Evolutionary conservation across 1,140 invertebrate genomes (phyloP).

Genomic region (Tetramorium simillimum): DNA sequence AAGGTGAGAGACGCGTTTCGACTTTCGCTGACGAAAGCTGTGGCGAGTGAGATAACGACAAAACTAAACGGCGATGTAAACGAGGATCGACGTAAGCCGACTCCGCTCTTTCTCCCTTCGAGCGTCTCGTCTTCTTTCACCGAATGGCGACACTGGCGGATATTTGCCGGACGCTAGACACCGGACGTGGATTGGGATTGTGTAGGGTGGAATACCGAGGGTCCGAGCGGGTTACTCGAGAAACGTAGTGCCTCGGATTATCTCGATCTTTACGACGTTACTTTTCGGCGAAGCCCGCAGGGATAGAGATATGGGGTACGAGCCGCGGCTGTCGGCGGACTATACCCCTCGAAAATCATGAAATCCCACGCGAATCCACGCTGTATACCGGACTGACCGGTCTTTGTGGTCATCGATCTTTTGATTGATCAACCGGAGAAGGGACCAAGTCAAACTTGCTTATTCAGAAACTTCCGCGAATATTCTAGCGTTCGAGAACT

Average conservation of each 20-base stretch:
- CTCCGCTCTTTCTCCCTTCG: neutral
- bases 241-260: slow-evolving; percentile 69
- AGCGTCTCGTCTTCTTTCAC: neutral
- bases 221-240: slow-evolving; percentile 56
- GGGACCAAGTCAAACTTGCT: neutral
- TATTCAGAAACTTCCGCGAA: neutral
- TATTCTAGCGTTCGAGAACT: neutral
- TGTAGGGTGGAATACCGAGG: slow-evolving; percentile 49
- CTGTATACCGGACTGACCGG: neutral
- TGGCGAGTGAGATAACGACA: slow-evolving; percentile 11
- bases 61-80: neutral
- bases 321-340: neutral
- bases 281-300: slow-evolving; percentile 65
- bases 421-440: slow-evolving; percentile 28
- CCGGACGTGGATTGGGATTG: slow-evolving; percentile 62
- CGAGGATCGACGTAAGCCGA: slow-evolving; percentile 49
- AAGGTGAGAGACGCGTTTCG: neutral
- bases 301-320: slow-evolving; percentile 39
- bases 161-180: slow-evolving; percentile 63
- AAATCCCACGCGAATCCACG: slow-evolving; percentile 11
- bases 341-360: slow-evolving; percentile 35
- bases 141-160: slow-evolving; percentile 55
- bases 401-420: slow-evolving; percentile 4
- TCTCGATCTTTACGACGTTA: slow-evolving; percentile 75
- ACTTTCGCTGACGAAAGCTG: slow-evolving; percentile 11